Conservation (phyloP, 2,113 vertebrate genomes). For the Antennarius striatus region DNA sequence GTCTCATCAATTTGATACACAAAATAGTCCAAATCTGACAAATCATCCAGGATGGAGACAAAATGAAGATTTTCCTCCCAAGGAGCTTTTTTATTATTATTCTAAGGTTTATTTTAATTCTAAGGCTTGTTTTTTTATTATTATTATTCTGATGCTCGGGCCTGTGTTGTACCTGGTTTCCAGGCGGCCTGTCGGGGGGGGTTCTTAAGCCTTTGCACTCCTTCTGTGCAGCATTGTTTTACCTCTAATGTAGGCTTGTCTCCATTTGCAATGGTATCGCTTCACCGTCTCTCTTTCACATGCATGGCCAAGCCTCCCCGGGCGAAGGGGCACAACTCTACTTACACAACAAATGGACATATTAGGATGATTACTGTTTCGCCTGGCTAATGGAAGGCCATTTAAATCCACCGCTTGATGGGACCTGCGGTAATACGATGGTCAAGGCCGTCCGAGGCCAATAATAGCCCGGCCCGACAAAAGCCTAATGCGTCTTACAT, state of each 20-base stretch:
- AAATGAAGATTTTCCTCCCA: no score
- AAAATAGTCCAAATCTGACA: constrained; percentile 13
- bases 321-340: constrained; percentile 74
- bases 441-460: constrained; percentile 71
- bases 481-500: constrained; percentile 69
- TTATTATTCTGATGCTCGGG: not conserved
- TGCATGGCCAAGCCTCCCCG: constrained; percentile 59
- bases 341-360: constrained; percentile 82
- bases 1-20: constrained; percentile 59
- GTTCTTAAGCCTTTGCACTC: constrained; percentile 36
- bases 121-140: not conserved
- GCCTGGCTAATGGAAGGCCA: constrained; percentile 77
- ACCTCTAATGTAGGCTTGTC: constrained; percentile 70
- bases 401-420: constrained; percentile 75
- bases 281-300: constrained; percentile 77
- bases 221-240: constrained; percentile 73
- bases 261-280: constrained; percentile 74
- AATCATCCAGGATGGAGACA: no score
- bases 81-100: no score
- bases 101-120: not conserved
- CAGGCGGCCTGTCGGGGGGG: constrained; percentile 6
- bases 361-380: constrained; percentile 81
- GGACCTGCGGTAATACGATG: constrained; percentile 69
- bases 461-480: constrained; percentile 64
- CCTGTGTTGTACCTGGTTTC: constrained; percentile 35